Percentiles rank a stretch among this genome's conserved stretches.
Evolutionary conservation across 2,113 vertebrate species (phyloP).

Genomic region (Tragelaphus strepsiceros): DNA sequence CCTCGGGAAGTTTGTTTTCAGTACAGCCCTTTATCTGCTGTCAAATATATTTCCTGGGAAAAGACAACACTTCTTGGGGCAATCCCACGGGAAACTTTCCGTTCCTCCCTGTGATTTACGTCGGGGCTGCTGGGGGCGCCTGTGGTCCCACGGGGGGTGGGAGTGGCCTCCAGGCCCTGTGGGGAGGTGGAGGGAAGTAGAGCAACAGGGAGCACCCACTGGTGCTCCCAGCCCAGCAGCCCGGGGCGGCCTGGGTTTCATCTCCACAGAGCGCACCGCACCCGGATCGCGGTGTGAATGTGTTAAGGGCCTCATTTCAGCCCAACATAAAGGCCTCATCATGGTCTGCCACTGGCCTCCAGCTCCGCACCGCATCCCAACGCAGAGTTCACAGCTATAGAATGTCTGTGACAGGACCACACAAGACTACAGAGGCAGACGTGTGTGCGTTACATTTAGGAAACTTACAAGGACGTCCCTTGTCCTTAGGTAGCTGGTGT

Average conservation of each 20-base stretch:
- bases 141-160: accelerated
- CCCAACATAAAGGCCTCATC: not conserved
- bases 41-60: constrained; percentile 65
- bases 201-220: not conserved
- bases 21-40: constrained; percentile 54
- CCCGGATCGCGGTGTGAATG: accelerated
- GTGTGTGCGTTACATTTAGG: not conserved
- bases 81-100: not conserved
- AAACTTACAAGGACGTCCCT: not conserved
- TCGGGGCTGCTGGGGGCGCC: not conserved
- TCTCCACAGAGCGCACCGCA: accelerated
- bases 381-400: not conserved
- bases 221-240: not conserved
- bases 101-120: constrained; percentile 5
- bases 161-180: not conserved
- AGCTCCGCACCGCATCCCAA: not conserved
- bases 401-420: not conserved
- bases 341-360: not conserved
- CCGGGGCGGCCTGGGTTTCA: not conserved
- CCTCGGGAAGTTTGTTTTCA: constrained; percentile 53
- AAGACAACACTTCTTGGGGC: constrained; percentile 61
- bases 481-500: not conserved
- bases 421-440: not conserved
- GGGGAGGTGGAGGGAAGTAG: not conserved
- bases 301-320: not conserved